phyloP scores from a whole-genome alignment of 2,113 vertebrate genomes.

The cattle (Bos taurus) region DNA sequence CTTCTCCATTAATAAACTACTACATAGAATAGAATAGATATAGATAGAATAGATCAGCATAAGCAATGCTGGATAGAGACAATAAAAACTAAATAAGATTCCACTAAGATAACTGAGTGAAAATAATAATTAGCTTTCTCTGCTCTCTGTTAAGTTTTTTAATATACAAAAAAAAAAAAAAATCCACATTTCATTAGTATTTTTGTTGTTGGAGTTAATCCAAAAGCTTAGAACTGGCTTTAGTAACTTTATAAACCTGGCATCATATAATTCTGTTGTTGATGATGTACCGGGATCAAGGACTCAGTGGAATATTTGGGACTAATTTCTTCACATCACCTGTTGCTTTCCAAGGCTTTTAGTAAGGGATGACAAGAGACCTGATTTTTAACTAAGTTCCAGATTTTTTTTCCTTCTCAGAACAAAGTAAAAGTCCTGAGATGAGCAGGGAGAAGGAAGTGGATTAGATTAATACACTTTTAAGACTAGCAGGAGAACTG shows the following conservation, averaged over 20 bases:
- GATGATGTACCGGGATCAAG: background rate
- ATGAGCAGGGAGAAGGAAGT: conserved; percentile 17
- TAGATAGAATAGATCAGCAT: background rate
- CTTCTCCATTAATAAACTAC: background rate
- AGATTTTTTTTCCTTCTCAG: background rate
- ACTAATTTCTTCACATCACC: background rate
- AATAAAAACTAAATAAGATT: background rate
- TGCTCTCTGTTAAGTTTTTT: background rate
- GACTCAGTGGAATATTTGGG: background rate
- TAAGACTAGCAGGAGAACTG: background rate
- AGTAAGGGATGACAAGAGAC: background rate
- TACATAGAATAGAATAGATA: background rate
- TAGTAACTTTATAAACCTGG: background rate
- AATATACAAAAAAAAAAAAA: background rate
- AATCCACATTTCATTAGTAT: background rate
- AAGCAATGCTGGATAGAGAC: background rate
- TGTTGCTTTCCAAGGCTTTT: conserved; percentile 27
- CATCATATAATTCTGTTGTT: background rate
- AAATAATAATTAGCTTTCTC: conserved; percentile 35
- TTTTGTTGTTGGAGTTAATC: conserved; percentile 22
- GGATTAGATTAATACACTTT: background rate
- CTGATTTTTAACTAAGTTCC: conserved; percentile 20
- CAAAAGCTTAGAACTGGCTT: background rate
- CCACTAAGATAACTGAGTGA: background rate
- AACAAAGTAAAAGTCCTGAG: conserved; percentile 21